Base-by-base conservation (phyloP, 1,140 invertebrate genomes). In the Hylaeus anthracinus region DNA sequence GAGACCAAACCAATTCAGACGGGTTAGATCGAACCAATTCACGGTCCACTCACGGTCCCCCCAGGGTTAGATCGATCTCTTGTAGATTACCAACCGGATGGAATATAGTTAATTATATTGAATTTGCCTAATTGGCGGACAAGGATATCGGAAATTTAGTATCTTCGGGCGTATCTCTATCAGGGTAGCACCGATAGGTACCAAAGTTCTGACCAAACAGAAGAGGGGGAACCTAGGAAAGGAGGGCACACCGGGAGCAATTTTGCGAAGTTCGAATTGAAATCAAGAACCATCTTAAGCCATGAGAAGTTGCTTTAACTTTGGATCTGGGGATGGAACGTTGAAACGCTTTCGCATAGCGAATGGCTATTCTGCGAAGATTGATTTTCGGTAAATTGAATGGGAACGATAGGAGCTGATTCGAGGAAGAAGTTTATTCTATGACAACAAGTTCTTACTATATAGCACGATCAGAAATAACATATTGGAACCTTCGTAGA, bases 51-150 rank as follows among this genome's bases (percentile, higher is more conserved):
- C 9, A 45, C 51, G 75, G 80, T 72, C 12, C 70, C 66, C 83
- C 65, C 58, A 53, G 37, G 58, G 61, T 82, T 64, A 66, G 67
- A 73, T 71, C 78, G 67, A 70, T 60, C 53, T 71, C 51, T 6
- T 45, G 10, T 43, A 81, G 82, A 88, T 88, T 72, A 81, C 14
- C 63, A 43, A 10, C n/a, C 10, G n/a, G 81, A 81, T 88, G 81
- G 84, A 89, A 86, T 85, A 88, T 85, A 86, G 71, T 88, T 88
- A 88, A 88, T 88, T 88, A 88, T 88, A 89, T 89, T 84, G 87
- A 86, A 86, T 87, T 88, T 85, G 83, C 87, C 84, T 88, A 88
- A 89, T 89, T 88, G 88, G 82, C 80, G 86, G 73, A 56, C 81
- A 80, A 76, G 81, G 84, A 67, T 88, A 86, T 85, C 84, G 77